These are phyloP conservation scores for Apostichopus californicus DNA, from an alignment of 35 echinoderm and acorn worm genomes.

Conservation along the genomic window DNA sequence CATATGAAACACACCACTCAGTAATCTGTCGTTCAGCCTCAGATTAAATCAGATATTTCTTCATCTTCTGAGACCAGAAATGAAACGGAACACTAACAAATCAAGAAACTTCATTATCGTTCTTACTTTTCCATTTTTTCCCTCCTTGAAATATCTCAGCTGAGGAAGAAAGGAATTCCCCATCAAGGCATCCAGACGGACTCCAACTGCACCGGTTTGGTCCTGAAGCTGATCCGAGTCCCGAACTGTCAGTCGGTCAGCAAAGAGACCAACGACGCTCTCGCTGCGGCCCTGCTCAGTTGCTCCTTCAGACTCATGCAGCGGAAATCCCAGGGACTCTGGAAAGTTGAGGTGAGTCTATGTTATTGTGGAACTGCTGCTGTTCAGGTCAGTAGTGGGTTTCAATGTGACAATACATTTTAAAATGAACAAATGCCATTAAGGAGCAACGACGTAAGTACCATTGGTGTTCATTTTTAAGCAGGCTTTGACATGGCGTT, in stretches of 20 bases:
- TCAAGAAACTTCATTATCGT: background rate
- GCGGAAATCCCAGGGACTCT: slow-evolving; percentile 52
- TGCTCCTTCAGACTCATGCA: slow-evolving; percentile 71
- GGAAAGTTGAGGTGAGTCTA: slow-evolving; percentile 71
- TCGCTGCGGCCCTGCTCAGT: slow-evolving; percentile 67
- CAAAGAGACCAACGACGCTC: slow-evolving; percentile 59
- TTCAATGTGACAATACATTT: too few species aligned
- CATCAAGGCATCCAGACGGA: slow-evolving; percentile 95
- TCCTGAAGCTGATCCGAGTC: slow-evolving; percentile 69
- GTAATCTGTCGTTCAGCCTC: too few species aligned
- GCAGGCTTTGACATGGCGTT: too few species aligned
- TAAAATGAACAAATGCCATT: too few species aligned
- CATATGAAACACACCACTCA: too few species aligned
- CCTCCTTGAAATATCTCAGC: background rate
- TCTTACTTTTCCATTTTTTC: background rate
- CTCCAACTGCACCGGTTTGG: slow-evolving; percentile 73
- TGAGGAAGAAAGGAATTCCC: slow-evolving; percentile 57
- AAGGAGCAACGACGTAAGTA: too few species aligned
- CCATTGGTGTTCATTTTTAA: too few species aligned
- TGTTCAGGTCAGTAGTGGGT: too few species aligned
- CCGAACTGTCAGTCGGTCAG: slow-evolving; percentile 28
- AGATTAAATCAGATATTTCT: too few species aligned
- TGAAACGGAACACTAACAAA: background rate
- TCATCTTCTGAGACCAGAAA: too few species aligned
- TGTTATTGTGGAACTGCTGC: background rate